phyloP scores from a whole-genome alignment of 2,888 invertebrate species.

The Tenthredo scrophulariae region DNA sequence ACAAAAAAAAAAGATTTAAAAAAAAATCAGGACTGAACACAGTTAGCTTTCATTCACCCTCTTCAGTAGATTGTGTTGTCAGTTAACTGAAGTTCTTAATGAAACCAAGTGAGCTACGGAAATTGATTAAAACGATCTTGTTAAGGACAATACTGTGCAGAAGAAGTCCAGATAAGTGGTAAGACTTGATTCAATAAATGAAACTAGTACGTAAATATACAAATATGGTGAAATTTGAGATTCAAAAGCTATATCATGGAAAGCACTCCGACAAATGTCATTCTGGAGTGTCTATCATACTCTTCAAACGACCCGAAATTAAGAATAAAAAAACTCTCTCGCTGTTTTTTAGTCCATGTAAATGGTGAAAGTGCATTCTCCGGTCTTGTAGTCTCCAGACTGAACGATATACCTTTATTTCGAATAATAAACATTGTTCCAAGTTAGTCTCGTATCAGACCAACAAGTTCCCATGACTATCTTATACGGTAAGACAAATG shows the following conservation, averaged over 20 bases:
- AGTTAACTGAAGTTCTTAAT: slow-evolving; percentile 62
- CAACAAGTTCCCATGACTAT: slow-evolving; percentile 44
- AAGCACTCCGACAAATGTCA: background rate
- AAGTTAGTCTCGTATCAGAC: slow-evolving; percentile 1
- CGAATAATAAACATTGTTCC: slow-evolving; percentile 14
- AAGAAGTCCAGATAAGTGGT: slow-evolving; percentile 68
- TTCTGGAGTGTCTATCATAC: background rate
- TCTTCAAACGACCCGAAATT: background rate
- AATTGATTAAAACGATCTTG: slow-evolving; percentile 69
- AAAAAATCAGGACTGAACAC: background rate
- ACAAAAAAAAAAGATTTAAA: background rate
- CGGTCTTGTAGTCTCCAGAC: background rate
- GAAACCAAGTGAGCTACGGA: slow-evolving; percentile 69
- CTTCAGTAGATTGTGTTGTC: slow-evolving; percentile 34
- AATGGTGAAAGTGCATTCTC: slow-evolving; percentile 22
- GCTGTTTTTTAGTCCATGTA: background rate
- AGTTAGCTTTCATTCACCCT: slow-evolving; percentile 5
- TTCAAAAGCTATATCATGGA: background rate
- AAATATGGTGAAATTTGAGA: background rate
- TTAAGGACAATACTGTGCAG: slow-evolving; percentile 69
- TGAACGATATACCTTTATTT: background rate
- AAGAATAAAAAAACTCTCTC: background rate
- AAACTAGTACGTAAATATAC: background rate
- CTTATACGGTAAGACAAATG: slow-evolving; percentile 18
- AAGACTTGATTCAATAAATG: slow-evolving; percentile 32